Percentiles rank a stretch among this genome's conserved stretches.
These are phyloP conservation scores for Aphaenogaster rudis DNA, from an alignment of 1,140 invertebrate genomes.

Conservation along the genomic window DNA sequence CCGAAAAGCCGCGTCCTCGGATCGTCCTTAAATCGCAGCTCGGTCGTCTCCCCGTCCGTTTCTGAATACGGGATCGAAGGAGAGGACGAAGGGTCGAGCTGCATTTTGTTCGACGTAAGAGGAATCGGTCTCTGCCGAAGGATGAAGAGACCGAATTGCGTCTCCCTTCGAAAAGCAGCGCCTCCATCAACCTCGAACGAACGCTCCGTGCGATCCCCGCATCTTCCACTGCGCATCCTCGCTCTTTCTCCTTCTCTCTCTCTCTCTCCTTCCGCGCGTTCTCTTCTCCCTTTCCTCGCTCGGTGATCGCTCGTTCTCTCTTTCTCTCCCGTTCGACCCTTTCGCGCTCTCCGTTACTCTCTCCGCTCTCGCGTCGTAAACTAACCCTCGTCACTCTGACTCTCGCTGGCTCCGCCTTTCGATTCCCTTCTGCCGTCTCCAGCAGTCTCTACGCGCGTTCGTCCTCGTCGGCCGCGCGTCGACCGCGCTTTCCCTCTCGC, in stretches of 20 bases:
- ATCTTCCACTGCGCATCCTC: background rate
- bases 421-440: background rate
- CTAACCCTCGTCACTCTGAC: background rate
- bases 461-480: background rate
- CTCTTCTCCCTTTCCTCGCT: background rate
- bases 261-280: background rate
- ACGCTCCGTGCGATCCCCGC: background rate
- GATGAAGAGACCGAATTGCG: background rate
- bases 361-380: background rate
- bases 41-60: background rate
- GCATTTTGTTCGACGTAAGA: background rate
- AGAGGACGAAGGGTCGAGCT: background rate
- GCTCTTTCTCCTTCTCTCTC: background rate
- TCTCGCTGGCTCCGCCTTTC: background rate
- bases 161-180: conserved; percentile 20
- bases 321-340: background rate
- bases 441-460: background rate
- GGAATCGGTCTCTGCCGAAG: background rate
- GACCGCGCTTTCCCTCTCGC: background rate
- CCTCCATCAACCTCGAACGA: conserved; percentile 35
- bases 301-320: conserved; percentile 6
- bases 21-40: background rate
- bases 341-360: background rate
- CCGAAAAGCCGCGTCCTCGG: background rate
- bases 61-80: background rate